Base-by-base conservation (phyloP, 2,113 vertebrate genomes). In the Myanophis thanlyinensis region DNA sequence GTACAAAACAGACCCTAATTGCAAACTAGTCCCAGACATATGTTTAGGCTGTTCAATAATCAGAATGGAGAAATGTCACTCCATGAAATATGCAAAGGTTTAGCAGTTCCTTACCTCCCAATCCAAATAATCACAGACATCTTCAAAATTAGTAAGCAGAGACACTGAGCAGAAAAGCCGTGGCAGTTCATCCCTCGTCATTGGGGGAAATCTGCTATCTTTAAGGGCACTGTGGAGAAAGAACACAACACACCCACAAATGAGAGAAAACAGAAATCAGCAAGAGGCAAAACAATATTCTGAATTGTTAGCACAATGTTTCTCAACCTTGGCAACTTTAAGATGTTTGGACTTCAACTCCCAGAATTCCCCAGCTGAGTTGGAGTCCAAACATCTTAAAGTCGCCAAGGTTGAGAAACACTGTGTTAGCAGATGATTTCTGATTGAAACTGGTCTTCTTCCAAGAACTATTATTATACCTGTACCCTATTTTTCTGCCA, bases 121-220 rank as follows among this genome's bases (percentile, higher is more conserved):
- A 97, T 99, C 99, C 98, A 99, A 98, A 97, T 99, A 99, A 98
- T 99, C 99, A 97, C 99, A 99, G 94, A 99, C 99, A 97, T 99
- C 99, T 98, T 99, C 99, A 97, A 99, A 99, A 98, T 99, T 99
- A 98, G 99, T 99, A 98, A 99, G 99, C 96, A 99, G 99, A 98
- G 99, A 99, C 97, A 99, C 99, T 98, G 99, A 99, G 98, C 99
- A 99, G 98, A 99, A 99, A 97, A 99, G 99, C 98, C 99, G 98
- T 95, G 99, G 99, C 98, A 99, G 98, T 98, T 99, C 99, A 96
- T 99, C 99, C 99, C 99, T 99, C 97, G 99, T 99, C 99, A 99
- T 99, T 95, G 99, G 99, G 98, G 99, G 99, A 94, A 99, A 99
- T 97, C 99, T 99, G 98, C 99, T 99, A 98, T 99, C 99, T 99